Percentiles rank a stretch among this genome's conserved stretches.
Evolutionary conservation across 2,113 vertebrate genomes (phyloP).

Genomic region (Meleagris gallopavo): DNA sequence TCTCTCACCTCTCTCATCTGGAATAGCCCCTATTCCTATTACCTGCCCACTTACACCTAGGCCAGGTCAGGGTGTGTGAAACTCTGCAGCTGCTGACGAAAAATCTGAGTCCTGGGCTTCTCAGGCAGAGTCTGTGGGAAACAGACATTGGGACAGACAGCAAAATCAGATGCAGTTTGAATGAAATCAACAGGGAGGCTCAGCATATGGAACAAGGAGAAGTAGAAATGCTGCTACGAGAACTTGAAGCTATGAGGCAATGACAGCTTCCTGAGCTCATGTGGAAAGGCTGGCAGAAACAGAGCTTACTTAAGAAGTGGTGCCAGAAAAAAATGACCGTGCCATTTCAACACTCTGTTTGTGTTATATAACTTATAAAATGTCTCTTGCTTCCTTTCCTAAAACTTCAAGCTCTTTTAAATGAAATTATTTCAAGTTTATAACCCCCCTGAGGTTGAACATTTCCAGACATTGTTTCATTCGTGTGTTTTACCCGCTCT

Average conservation of each 20-base stretch:
- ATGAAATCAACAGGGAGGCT: not conserved
- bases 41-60: not conserved
- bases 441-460: not conserved
- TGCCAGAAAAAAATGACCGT: not conserved
- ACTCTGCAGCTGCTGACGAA: not conserved
- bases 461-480: slow-evolving; percentile 35
- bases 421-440: not conserved
- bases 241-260: not conserved
- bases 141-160: not conserved
- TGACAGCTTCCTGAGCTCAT: not conserved
- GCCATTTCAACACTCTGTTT: not conserved
- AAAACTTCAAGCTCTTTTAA: not conserved
- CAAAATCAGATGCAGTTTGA: not conserved
- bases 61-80: not conserved
- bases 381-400: not conserved
- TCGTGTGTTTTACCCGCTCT: not conserved
- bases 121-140: not conserved
- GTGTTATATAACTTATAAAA: not conserved
- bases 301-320: not conserved
- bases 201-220: not conserved
- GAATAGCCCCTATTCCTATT: not conserved
- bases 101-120: not conserved
- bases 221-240: not conserved
- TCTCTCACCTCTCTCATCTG: not conserved
- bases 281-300: not conserved